Evolutionary conservation across 2,888 invertebrate genomes (phyloP).

Genomic region (Melanostoma mellinum): DNA sequence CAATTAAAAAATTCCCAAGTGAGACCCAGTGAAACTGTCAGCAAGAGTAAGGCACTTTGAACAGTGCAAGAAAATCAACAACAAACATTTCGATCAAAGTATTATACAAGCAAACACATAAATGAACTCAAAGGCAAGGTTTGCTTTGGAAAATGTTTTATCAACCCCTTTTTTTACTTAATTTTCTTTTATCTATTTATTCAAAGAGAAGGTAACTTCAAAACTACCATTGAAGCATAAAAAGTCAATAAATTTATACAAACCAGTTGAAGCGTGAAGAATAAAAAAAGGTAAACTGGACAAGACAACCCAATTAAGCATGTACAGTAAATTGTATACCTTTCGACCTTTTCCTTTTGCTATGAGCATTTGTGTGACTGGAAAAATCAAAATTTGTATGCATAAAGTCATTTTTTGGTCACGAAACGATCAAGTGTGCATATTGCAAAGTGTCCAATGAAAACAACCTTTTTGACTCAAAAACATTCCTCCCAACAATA

Average conservation of each 20-base stretch:
- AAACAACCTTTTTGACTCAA: too few species aligned
- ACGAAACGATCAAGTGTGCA: too few species aligned
- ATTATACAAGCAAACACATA: conserved; percentile 18
- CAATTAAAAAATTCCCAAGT: conserved; percentile 55
- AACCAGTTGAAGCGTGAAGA: conserved; percentile 49
- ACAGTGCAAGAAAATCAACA: conserved; percentile 12
- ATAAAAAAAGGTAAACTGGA: neutral
- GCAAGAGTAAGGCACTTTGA: conserved; percentile 50
- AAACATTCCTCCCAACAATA: too few species aligned
- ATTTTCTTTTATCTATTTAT: conserved; percentile 34
- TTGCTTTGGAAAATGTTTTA: conserved; percentile 64
- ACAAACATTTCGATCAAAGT: conserved; percentile 42
- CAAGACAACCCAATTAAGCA: conserved; percentile 63
- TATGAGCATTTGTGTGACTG: too few species aligned
- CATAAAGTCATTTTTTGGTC: too few species aligned
- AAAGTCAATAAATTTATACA: conserved; percentile 70
- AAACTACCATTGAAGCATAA: conserved; percentile 55
- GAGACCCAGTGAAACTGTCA: conserved; percentile 54
- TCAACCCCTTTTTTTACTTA: conserved; percentile 1
- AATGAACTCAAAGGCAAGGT: conserved; percentile 46
- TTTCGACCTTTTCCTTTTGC: too few species aligned
- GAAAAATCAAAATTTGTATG: too few species aligned
- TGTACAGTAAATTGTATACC: neutral
- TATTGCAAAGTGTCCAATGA: too few species aligned
- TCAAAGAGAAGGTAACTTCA: conserved; percentile 29